Base-by-base conservation (phyloP, 2,797 vertebrate species). In the Dipus sagitta region DNA sequence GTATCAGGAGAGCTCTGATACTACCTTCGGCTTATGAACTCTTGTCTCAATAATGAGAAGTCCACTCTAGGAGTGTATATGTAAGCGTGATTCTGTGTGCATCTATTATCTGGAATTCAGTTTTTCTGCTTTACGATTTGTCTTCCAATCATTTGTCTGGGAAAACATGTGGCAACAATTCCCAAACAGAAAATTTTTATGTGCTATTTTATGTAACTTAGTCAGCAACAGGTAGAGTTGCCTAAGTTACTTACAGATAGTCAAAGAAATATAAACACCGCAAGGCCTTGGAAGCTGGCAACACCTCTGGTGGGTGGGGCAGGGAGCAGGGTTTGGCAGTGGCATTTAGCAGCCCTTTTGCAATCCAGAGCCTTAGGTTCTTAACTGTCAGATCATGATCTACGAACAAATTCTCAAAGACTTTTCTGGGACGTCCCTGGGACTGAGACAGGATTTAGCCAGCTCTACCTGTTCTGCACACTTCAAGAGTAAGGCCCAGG, bases 281-380 rank as follows among this genome's bases (percentile, higher is more conserved):
- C 32, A 62, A 94, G 28, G 42, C 28, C n/a, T 92, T 42, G 74
- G 76, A 79, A 72, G 20, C 75, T 26, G 68, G n/a, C n/a, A 85
- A 75, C 14, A 80, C 68, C 64, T 87, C 76, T 71, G 42, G 77
- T 84, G 87, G 93, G 67, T 71, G 65, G 87, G 62, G 30, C 83
- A 58, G 85, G 75, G 42, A 81, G 67, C 68, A 90, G 75, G 67
- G 28, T 91, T 94, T 93, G 81, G 54, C 67, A 79, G 77, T 80
- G 54, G 21, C 8, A 72, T 23, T 68, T 30, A 75, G n/a, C 71
- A 91, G 47, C 60, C 91, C 54, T 93, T 95, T 95, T 91, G 67
- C 52, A 92, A 95, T 72, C 70, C 9, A 82, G 82, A 92, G 58
- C 72, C 77, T 80, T 82, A 79, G 15, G 54, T 76, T 92, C 94